Percentiles rank a stretch among this genome's conserved stretches.
Evolutionary conservation across 2,113 vertebrate species (phyloP).

Genomic region (Synchiropus splendidus): DNA sequence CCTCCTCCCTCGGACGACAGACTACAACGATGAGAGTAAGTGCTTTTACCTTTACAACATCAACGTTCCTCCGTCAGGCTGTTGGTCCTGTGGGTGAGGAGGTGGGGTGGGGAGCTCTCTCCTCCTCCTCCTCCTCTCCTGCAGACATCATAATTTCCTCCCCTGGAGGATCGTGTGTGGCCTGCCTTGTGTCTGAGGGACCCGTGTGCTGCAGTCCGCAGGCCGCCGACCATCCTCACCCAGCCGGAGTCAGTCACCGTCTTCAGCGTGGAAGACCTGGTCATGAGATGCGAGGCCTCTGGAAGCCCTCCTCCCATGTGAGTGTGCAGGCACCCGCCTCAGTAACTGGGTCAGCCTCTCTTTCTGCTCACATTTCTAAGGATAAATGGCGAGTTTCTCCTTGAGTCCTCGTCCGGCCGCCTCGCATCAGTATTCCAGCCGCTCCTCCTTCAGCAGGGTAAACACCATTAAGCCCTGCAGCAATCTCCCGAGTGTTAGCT

Average conservation of each 20-base stretch:
- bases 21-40: slow-evolving; percentile 60
- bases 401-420: too few relatives aligned
- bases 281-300: slow-evolving; percentile 53
- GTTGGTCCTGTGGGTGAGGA: slow-evolving; percentile 18
- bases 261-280: slow-evolving; percentile 53
- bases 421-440: too few relatives aligned
- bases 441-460: slow-evolving; percentile 40
- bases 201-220: slow-evolving; percentile 44
- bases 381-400: slow-evolving; percentile 41
- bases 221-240: slow-evolving; percentile 50
- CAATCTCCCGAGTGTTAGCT: slow-evolving; percentile 32
- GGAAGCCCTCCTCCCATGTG: slow-evolving; percentile 54
- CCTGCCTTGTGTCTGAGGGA: too few relatives aligned
- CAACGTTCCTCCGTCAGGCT: slow-evolving; percentile 29
- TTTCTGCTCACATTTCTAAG: slow-evolving; percentile 6
- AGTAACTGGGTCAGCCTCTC: slow-evolving; percentile 4
- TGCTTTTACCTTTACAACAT: slow-evolving; percentile 50
- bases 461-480: slow-evolving; percentile 48
- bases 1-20: slow-evolving; percentile 41
- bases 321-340: slow-evolving; percentile 19
- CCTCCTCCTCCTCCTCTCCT: slow-evolving; percentile 18
- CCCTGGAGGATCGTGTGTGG: slow-evolving; percentile 39
- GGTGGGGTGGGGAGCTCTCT: slow-evolving; percentile 9
- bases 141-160: slow-evolving; percentile 35
- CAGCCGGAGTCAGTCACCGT: slow-evolving; percentile 56